Percentiles rank a stretch among this genome's conserved stretches.
phyloP scores from a whole-genome alignment of 2,888 invertebrate genomes.

The Temnothorax ravouxi region DNA sequence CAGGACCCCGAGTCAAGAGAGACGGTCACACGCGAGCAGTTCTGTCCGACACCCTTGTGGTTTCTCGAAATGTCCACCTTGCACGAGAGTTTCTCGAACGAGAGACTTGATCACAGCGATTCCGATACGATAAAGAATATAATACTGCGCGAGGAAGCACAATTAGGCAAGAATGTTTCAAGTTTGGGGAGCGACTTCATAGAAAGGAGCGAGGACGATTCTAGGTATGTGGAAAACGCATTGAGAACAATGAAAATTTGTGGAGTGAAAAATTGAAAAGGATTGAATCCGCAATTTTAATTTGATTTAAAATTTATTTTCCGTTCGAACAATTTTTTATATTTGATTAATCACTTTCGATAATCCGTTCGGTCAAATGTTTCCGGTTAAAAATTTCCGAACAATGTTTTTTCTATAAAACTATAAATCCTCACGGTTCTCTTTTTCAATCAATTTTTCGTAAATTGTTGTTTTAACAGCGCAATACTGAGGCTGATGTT shows the following conservation, averaged over 20 bases:
- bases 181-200: background rate
- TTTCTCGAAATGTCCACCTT: slow-evolving; percentile 79
- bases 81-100: background rate
- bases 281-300: background rate
- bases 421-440: background rate
- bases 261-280: background rate
- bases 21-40: slow-evolving; percentile 83
- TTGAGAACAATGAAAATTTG: background rate
- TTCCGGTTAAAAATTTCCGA: background rate
- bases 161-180: background rate
- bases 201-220: background rate
- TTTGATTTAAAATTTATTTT: background rate
- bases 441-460: background rate
- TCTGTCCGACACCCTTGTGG: slow-evolving; percentile 84
- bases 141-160: background rate
- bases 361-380: background rate
- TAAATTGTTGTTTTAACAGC: background rate
- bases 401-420: background rate
- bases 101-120: slow-evolving; percentile 29
- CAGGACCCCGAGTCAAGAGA: slow-evolving; percentile 86
- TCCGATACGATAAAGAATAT: background rate
- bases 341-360: background rate
- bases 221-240: background rate
- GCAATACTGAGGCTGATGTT: slow-evolving; percentile 73
- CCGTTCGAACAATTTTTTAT: background rate